Evolutionary conservation across 2,113 vertebrate species (phyloP).

Genomic region (Oxygymnocypris stewartii): DNA sequence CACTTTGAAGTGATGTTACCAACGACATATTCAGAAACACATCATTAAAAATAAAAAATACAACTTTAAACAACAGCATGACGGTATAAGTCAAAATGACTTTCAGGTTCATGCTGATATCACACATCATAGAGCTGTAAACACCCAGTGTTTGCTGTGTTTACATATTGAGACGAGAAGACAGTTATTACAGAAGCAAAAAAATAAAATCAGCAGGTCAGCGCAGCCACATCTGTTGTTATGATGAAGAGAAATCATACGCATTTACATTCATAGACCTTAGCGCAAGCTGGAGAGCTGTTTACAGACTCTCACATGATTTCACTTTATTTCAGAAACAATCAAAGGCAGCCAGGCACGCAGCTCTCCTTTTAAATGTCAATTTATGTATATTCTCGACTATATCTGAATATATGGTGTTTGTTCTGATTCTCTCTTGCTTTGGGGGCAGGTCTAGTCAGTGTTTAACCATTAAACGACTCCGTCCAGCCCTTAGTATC

Average conservation of each 20-base stretch:
- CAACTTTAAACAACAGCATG: conserved; percentile 3
- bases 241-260: conserved; percentile 6
- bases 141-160: neutral
- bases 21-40: neutral
- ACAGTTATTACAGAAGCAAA: conserved; percentile 1
- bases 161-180: conserved; percentile 4
- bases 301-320: conserved; percentile 21
- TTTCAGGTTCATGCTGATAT: neutral
- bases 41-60: neutral
- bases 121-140: neutral
- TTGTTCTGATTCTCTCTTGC: neutral
- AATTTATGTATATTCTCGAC: neutral
- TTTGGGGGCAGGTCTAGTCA: neutral
- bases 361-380: conserved; percentile 1
- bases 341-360: neutral
- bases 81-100: neutral
- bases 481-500: conserved; percentile 7
- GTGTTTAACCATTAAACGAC: conserved; percentile 47
- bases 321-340: neutral
- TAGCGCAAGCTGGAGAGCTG: neutral
- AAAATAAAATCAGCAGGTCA: conserved; percentile 7
- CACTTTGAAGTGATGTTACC: conserved; percentile 8
- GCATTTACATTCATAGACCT: conserved; percentile 5
- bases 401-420: neutral
- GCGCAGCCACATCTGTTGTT: conserved; percentile 14